Evolutionary conservation across 2,888 invertebrate species (phyloP).

Genomic region (Rhingia campestris): DNA sequence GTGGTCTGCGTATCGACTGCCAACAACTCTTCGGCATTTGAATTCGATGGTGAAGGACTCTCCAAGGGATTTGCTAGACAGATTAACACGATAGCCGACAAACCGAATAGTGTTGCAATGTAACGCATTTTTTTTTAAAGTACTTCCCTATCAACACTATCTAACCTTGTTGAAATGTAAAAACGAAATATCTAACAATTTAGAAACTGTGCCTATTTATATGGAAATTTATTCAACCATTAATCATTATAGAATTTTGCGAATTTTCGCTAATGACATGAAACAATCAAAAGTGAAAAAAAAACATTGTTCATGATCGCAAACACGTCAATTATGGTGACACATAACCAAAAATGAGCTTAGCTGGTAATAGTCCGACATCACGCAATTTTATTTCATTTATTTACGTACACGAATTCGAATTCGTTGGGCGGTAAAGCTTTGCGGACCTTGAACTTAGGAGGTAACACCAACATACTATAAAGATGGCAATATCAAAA

Average conservation of each 20-base stretch:
- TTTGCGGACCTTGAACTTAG: too few species aligned
- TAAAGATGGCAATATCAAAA: too few species aligned
- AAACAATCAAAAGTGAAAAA: background rate
- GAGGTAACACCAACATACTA: too few species aligned
- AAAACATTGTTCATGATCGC: too few species aligned
- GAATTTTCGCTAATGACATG: background rate
- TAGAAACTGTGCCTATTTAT: conserved; percentile 57
- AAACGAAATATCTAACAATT: conserved; percentile 33
- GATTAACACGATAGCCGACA: conserved; percentile 42
- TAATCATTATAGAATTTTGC: conserved; percentile 20
- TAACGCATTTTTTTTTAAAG: conserved; percentile 36
- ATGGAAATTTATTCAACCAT: conserved; percentile 46
- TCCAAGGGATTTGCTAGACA: conserved; percentile 48
- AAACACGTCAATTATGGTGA: conserved; percentile 36
- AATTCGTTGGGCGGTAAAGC: too few species aligned
- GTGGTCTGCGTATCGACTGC: conserved; percentile 42
- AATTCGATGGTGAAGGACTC: conserved; percentile 8
- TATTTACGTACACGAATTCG: background rate
- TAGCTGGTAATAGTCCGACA: conserved; percentile 15
- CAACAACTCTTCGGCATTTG: conserved; percentile 43
- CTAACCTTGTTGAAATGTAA: conserved; percentile 28
- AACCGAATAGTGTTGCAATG: conserved; percentile 23
- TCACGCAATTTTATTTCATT: conserved; percentile 43
- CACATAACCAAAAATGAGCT: conserved; percentile 11
- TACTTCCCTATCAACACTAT: background rate